A percentile compares a stretch with the other conserved stretches of the same genome.
Conservation (phyloP, 2,113 vertebrate species). For the Lophochroa leadbeateri region DNA sequence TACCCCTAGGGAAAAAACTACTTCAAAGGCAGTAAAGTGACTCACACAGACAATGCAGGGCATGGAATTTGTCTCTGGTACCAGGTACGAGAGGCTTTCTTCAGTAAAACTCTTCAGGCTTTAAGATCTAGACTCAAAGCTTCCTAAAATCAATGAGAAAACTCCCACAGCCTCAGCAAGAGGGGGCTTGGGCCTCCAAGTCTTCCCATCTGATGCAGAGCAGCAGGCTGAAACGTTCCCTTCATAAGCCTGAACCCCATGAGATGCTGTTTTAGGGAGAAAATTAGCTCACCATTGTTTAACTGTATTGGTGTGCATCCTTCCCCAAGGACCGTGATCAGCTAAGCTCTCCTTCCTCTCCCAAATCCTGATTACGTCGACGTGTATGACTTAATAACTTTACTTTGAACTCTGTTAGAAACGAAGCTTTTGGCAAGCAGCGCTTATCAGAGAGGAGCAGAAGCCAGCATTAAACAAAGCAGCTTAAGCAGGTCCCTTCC, state of each 20-base stretch:
- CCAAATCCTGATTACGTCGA: not conserved
- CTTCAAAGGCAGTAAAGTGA: not conserved
- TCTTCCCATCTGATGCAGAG: not conserved
- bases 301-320: not conserved
- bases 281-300: not conserved
- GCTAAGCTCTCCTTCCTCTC: not conserved
- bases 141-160: not conserved
- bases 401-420: conserved; percentile 8
- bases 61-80: not conserved
- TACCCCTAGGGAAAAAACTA: not conserved
- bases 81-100: not conserved
- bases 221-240: not conserved
- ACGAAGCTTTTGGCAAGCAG: not conserved
- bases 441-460: conserved; percentile 37
- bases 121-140: not conserved
- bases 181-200: not conserved
- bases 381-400: not conserved
- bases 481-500: not conserved
- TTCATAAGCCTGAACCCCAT: not conserved
- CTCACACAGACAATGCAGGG: not conserved
- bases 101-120: not conserved
- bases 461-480: conserved; percentile 15
- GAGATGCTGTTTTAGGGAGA: not conserved
- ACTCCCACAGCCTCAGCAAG: not conserved
- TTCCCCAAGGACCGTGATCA: not conserved